Base-by-base conservation (phyloP, 2,888 invertebrate species). In the Liodrosophila aerea region DNA sequence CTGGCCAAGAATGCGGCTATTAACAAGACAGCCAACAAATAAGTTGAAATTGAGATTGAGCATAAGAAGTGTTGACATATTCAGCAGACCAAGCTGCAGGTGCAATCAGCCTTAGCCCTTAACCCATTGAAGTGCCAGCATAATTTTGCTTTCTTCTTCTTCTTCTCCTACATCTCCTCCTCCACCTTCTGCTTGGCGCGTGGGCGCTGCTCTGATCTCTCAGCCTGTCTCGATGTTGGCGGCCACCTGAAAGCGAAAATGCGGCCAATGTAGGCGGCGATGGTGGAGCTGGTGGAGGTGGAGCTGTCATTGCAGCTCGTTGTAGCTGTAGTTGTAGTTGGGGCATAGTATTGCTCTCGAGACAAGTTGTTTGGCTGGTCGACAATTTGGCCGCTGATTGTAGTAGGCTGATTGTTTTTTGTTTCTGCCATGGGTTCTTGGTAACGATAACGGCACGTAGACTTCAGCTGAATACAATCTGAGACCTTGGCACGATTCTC, bases 401-500 rank as follows among this genome's bases (percentile, higher is more conserved):
- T 73, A 58, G 73, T 73, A 58, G 67, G 76, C 69, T 64, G 77
- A 56, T 62, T 68, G 66, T 72, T 61, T 41, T 18, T 60, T 60
- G 57, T 52, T 69, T 57, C 33, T 45, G 45, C 47, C 50, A 22
- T 5, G 22, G n/a, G 22, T 22, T 22, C 22, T 22, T 22, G 22
- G 3, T 22, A 22, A 62, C 64, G 78, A 77, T 78, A 75, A 75
- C 66, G 62, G 78, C 77, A 78, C 77, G 78, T 78, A 82, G 76
- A 22, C 22, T 75, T 82, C 73, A 58, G 51, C 37, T 59, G 82
- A 78, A 82, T 47, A 70, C 66, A 78, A 81, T 78, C 70, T 61
- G 70, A 78, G 78, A 78, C 78, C 78, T 78, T 78, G 78, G 82
- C 78, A 82, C 82, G 82, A 82, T 78, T 78, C 78, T 78, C 72